Evolutionary conservation across 1,140 invertebrate genomes (phyloP).

Genomic region (Pseudoatta argentina): DNA sequence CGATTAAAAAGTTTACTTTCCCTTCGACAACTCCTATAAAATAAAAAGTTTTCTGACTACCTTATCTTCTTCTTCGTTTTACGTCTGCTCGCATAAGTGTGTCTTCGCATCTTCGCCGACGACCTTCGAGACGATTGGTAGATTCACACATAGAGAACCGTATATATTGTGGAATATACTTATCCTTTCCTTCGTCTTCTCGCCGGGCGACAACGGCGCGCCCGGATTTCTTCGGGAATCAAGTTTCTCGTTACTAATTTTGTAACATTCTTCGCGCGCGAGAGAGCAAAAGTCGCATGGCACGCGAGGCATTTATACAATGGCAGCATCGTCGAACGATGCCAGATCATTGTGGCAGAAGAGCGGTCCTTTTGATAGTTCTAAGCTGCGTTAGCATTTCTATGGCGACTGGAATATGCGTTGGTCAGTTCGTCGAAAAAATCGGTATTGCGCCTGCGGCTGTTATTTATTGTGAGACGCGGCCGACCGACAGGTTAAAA

Average conservation of each 20-base stretch:
- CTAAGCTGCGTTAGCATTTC: slow-evolving; percentile 74
- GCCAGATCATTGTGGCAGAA: slow-evolving; percentile 65
- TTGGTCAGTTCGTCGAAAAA: slow-evolving; percentile 63
- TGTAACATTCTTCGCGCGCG: slow-evolving; percentile 53
- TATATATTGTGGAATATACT: slow-evolving; percentile 39
- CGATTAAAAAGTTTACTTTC: neutral
- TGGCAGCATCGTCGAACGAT: slow-evolving; percentile 55
- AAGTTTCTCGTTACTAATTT: slow-evolving; percentile 62
- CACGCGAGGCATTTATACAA: slow-evolving; percentile 69
- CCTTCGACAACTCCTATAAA: neutral
- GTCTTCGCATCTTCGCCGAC: slow-evolving; percentile 21
- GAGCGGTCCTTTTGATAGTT: slow-evolving; percentile 74
- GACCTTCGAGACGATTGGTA: slow-evolving; percentile 57
- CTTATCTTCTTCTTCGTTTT: slow-evolving; percentile 31
- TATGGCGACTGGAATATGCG: slow-evolving; percentile 70
- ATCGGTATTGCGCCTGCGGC: slow-evolving; percentile 61
- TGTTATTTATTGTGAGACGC: slow-evolving; percentile 69
- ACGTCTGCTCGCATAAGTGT: neutral
- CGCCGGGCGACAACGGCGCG: slow-evolving; percentile 26
- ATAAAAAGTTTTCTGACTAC: neutral
- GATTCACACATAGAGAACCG: slow-evolving; percentile 34
- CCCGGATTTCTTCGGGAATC: slow-evolving; percentile 51
- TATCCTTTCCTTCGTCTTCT: neutral
- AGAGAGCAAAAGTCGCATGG: slow-evolving; percentile 52
- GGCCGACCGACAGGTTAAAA: slow-evolving; percentile 63